These are phyloP conservation scores for Macropodus opercularis DNA, from an alignment of 2,797 vertebrate genomes.

Conservation along the genomic window DNA sequence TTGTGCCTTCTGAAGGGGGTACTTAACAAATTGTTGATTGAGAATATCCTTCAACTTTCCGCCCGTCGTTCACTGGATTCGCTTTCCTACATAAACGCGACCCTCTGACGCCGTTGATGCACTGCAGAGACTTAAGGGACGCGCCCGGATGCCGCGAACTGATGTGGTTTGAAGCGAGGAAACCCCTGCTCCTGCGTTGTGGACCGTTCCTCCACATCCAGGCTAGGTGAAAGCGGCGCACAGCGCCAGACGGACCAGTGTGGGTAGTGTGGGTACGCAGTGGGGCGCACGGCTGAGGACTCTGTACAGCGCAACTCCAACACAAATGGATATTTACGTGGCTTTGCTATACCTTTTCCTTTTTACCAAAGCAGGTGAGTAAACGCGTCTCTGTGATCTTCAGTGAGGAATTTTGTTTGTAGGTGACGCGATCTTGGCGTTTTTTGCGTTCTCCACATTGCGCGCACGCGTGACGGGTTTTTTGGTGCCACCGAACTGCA, in stretches of 20 bases:
- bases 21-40: not conserved
- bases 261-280: conserved; percentile 46
- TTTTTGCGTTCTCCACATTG: conserved; percentile 26
- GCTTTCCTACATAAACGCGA: not conserved
- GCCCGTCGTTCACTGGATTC: rapidly evolving
- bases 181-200: conserved; percentile 55
- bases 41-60: not conserved
- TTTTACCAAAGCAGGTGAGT: conserved; percentile 76
- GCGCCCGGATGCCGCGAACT: not conserved
- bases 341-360: conserved; percentile 71
- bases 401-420: not conserved
- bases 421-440: conserved; percentile 3
- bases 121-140: not conserved
- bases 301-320: conserved; percentile 57
- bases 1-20: conserved; percentile 44
- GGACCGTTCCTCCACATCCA: conserved; percentile 71
- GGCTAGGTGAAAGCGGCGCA: conserved; percentile 53
- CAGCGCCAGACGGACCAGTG: conserved; percentile 62
- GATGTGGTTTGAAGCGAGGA: rapidly evolving
- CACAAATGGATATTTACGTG: conserved; percentile 82
- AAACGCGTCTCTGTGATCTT: no score
- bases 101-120: rapidly evolving
- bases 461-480: conserved; percentile 19
- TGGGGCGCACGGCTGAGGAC: conserved; percentile 63
- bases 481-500: not conserved